Percentiles rank a stretch among this genome's conserved stretches.
These are phyloP conservation scores for Sebastes matsubarae DNA, from an alignment of 2,797 vertebrate genomes.

Conservation along the genomic window DNA sequence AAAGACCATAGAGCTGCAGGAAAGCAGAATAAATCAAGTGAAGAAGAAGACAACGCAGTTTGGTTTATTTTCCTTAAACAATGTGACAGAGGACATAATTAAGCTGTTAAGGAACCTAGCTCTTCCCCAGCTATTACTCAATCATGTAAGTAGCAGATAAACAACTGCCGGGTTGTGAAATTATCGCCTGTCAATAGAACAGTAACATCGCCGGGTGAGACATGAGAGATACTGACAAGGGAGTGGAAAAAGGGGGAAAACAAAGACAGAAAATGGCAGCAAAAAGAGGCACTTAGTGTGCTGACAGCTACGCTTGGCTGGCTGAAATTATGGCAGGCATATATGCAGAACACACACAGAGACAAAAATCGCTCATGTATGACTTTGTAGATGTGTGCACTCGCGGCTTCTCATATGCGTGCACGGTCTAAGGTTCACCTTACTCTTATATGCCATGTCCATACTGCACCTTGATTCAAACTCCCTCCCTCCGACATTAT, in stretches of 20 bases:
- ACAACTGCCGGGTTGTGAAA: slow-evolving; percentile 57
- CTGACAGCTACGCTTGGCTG: slow-evolving; percentile 30
- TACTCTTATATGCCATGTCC: not conserved
- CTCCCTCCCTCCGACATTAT: not conserved
- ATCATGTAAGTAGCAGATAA: slow-evolving; percentile 57
- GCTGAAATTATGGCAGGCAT: not conserved
- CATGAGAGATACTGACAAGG: slow-evolving; percentile 45
- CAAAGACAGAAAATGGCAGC: slow-evolving; percentile 15
- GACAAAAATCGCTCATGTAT: not conserved
- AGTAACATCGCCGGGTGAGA: slow-evolving; percentile 29
- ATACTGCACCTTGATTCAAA: not conserved
- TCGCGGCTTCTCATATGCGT: not conserved
- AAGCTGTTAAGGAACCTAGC: slow-evolving; percentile 50
- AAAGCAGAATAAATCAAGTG: not conserved
- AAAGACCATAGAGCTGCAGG: not conserved
- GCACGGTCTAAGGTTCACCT: not conserved
- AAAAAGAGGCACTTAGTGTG: slow-evolving; percentile 17
- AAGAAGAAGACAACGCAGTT: slow-evolving; percentile 15
- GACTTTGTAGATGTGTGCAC: not conserved
- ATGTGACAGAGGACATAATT: slow-evolving; percentile 63
- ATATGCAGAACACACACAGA: slow-evolving; percentile 1
- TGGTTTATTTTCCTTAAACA: slow-evolving; percentile 70
- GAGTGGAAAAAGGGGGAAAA: slow-evolving; percentile 9
- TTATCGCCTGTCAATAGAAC: slow-evolving; percentile 61
- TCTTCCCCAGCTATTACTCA: slow-evolving; percentile 51